Evolutionary conservation across 2,888 invertebrate species (phyloP).

Genomic region (Scrobipalpa atriplicella): DNA sequence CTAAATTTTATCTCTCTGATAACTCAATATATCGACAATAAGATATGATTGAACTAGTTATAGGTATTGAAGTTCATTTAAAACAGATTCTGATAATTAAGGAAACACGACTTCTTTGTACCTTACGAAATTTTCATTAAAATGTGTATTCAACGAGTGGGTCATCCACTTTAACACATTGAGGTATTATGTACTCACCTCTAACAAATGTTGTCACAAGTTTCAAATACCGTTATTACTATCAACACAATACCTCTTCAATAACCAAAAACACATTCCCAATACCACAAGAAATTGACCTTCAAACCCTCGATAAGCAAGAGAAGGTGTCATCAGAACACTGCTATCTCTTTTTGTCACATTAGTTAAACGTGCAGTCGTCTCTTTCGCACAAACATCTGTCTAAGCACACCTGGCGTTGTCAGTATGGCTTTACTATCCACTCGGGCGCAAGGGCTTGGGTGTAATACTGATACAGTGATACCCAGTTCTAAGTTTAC

Average conservation of each 20-base stretch:
- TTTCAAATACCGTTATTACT: neutral
- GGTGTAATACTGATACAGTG: neutral
- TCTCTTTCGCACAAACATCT: slow-evolving; percentile 19
- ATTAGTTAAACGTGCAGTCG: neutral
- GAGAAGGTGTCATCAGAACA: neutral
- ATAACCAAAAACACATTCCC: neutral
- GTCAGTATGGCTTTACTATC: neutral
- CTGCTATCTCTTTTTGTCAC: neutral
- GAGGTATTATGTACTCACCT: too few relatives aligned
- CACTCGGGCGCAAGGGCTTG: neutral
- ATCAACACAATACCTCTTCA: neutral
- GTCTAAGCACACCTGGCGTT: slow-evolving; percentile 23
- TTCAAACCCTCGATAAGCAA: slow-evolving; percentile 1
- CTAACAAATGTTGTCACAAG: neutral
- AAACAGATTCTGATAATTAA: too few relatives aligned
- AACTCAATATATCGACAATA: too few relatives aligned
- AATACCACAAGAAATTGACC: slow-evolving; percentile 4
- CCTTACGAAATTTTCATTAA: too few relatives aligned
- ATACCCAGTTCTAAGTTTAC: neutral
- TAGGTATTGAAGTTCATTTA: too few relatives aligned
- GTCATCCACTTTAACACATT: too few relatives aligned
- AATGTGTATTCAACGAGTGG: too few relatives aligned
- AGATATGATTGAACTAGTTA: too few relatives aligned
- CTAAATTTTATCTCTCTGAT: too few relatives aligned
- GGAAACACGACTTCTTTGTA: too few relatives aligned